Evolutionary conservation across 2,113 vertebrate genomes (phyloP), one percentile per base, ranked within the genome.

Genomic region (Dipodomys merriami): DNA sequence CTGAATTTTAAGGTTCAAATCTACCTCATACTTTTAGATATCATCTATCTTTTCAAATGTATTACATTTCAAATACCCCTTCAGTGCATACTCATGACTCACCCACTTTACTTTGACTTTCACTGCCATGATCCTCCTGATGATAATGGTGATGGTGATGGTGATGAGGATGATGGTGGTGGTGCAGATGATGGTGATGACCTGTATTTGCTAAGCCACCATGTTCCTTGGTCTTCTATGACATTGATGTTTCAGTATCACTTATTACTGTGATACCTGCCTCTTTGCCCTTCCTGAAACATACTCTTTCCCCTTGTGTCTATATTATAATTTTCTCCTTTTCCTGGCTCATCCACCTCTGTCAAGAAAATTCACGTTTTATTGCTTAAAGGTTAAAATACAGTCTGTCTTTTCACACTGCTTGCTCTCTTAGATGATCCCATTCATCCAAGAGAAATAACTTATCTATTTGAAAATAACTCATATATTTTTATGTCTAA

Each of bases 391-490:
- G 33, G 44, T 65, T 96, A 82, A 95, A 95, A 92, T 94, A 92
- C 2, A 69, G 60, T 23, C 57, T 95, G 33, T 92, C 53, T 74
- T 82, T 89, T 79, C 82, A 95, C 46, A 93, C 88, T 79, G 49
- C 23, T 33, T 60, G 46, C 68, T 81, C 33, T 96, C 60, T 78
- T 85, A 83, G 82, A 60, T 68, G 85, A 85, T 86, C 76, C 46
- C 76, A 93, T 83, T 93, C 77, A 89, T 77, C 35, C 81, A 89
- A 86, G 57, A 84, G 39, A 73, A 95, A 68, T 71, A 81, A 94
- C 74, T 92, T 90, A 87, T 73, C 81, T 77, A 78, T 92, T 90
- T 94, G 86, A 53, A 95, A 92, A 96, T 87, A 95, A 67, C 62
- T 93, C 60, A 27, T 69, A 74, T 80, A 65, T 90, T 85, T 94